Evolutionary conservation across 92 coral and sea anemone species (phyloP), one percentile per base, ranked within the genome.

Genomic region (Zoanthus gigantus): DNA sequence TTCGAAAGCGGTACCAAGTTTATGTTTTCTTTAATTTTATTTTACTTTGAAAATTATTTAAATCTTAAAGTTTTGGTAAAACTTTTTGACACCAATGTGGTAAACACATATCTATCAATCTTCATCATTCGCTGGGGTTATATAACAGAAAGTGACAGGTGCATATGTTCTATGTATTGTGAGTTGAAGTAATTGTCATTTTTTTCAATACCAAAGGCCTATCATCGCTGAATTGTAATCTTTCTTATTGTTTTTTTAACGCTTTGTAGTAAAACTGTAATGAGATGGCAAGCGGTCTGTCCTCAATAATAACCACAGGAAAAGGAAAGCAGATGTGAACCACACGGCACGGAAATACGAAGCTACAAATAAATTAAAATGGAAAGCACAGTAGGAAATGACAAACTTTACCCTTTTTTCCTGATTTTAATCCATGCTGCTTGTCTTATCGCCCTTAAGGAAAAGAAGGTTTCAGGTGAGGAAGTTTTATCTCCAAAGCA

Each of bases 401-500:
- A 16, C 6, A 81, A 65, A 54, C 13, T 63, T 80, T 11, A 3
- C 63, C 6, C 23, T 17, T 65, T 65, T 52, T 11, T 45, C 13
- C 45, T 47, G 7, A 9, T 67, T 29, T 53, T 81, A 18, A 5
- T 67, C 31, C 28, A 65, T 12, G 10, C 48, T 46, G 1, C 13
- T 37, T 46, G 13, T 47, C 18, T 48, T 81, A 56, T 28, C 11
- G 4, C 71, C 28, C 5, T 29, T 16, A 23, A 12, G 9, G 73
- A 61, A 32, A 37, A 14, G 18, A 15, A 23, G 12, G 72, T 42
- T 80, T 44, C 46, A 28, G 23, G 8, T 37, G n/a, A 32, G 0
- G 72, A 17, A 0, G 71, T 76, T 44, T 79, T 74, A 45, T 78
- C 79, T 0, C 99, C 99, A 45, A 83, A 58, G 72, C 84, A 92